Conservation (phyloP, 2,797 vertebrate genomes). For the Sebastes umbrosus region DNA sequence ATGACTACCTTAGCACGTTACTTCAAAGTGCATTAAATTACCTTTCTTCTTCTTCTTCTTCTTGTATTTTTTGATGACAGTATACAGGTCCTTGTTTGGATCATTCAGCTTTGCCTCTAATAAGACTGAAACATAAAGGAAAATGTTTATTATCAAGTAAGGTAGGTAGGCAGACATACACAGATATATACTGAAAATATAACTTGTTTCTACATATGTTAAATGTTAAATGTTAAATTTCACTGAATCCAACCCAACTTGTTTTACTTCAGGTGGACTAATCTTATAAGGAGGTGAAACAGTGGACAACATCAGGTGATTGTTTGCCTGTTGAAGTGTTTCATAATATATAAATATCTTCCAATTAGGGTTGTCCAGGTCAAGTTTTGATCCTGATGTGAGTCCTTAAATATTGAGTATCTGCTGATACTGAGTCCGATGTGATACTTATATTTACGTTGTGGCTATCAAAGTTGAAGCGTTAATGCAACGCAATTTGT, state of each 20-base stretch:
- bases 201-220: no score
- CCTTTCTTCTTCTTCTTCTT: not conserved
- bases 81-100: accelerated
- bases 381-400: no score
- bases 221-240: not conserved
- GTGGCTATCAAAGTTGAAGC: no score
- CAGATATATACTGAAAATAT: not conserved
- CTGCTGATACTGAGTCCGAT: not conserved
- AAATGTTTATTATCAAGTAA: not conserved
- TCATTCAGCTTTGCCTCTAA: not conserved
- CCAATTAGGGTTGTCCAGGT: no score
- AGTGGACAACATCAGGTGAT: no score
- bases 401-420: no score
- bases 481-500: no score
- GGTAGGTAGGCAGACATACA: not conserved
- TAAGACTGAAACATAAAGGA: not conserved
- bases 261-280: not conserved
- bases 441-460: no score
- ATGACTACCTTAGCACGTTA: not conserved
- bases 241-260: not conserved
- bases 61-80: no score
- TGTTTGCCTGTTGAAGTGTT: no score
- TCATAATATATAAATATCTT: no score
- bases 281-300: no score
- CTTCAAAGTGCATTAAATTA: not conserved